Evolutionary conservation across 1,140 invertebrate genomes (phyloP), one percentile per base, ranked within the genome.

Genomic region (Drosophila burlai): DNA sequence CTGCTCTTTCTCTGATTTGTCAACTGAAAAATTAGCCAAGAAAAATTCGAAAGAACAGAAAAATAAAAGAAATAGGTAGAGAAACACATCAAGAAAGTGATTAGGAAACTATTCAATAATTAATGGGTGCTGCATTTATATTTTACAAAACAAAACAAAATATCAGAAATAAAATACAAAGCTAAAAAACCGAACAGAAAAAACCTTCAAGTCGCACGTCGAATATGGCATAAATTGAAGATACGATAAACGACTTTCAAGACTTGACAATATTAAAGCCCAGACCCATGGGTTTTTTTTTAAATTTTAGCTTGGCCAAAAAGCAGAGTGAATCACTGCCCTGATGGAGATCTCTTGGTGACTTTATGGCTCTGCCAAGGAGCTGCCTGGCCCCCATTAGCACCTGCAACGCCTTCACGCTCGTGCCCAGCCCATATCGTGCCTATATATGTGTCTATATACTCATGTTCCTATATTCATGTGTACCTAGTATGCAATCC

Each of bases 191-290:
- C 1, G 1, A 24, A 18, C n/a, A 52, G 15, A 34, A 49, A 49
- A 74, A 76, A 76, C 74, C 74, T 76, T 76, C 62, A 43, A 29
- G 52, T 11, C 40, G 62, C 74, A 76, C 74, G 74, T 76, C 62
- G 46, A 34, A n/a, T 36, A 29, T 34, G 29, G 74, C 45, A 76
- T 67, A 60, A 67, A 59, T 66, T 76, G 7, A 34, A 76, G 13
- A 64, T 24, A 24, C 24, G 40, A 74, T 34, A 76, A 76, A 36
- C 31, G 50, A 43, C 58, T 16, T 4, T 68, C 24, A 45, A 69
- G 40, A 26, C 64, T 67, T 71, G 42, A 49, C 47, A 66, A 69
- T 24, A 66, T 34, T 57, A 40, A 72, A 55, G 13, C 16, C 18
- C 50, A 24, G 13, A 3, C 1, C 13, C 46, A 47, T 69, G 36